Evolutionary conservation across 2,888 invertebrate genomes (phyloP).

Genomic region (Pristionchus japonicus): DNA sequence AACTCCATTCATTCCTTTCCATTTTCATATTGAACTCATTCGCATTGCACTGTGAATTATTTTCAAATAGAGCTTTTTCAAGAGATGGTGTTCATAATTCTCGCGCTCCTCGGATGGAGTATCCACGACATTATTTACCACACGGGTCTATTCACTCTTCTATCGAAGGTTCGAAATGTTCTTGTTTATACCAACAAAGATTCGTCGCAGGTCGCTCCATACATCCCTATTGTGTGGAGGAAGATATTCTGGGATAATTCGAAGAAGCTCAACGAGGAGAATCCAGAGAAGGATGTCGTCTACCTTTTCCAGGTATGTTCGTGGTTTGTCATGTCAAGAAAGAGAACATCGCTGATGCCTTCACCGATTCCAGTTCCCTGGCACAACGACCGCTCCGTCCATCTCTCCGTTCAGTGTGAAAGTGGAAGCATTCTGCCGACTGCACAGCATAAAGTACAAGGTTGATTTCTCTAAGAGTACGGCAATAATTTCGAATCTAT

Average conservation of each 20-base stretch:
- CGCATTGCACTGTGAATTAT: no score
- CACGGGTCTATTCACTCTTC: not conserved
- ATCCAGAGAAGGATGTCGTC: not conserved
- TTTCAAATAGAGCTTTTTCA: not conserved
- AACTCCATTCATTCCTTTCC: not conserved
- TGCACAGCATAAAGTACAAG: constrained; percentile 69
- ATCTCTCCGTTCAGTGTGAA: constrained; percentile 72
- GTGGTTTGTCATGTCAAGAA: not conserved
- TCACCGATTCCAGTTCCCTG: constrained; percentile 64
- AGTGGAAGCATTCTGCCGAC: constrained; percentile 71
- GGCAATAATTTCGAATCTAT: not conserved
- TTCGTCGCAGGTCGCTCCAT: not conserved
- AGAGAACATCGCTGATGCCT: no score
- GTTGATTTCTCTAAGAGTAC: constrained; percentile 45
- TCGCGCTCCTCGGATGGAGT: not conserved
- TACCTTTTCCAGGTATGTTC: not conserved
- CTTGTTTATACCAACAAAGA: no score
- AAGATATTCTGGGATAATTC: not conserved
- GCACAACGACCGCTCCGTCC: constrained; percentile 65
- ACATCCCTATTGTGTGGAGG: not conserved
- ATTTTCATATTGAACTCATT: no score
- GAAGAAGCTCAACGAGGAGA: not conserved
- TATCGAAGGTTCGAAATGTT: not conserved
- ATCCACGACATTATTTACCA: constrained; percentile 6
- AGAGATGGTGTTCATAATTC: not conserved